Evolutionary conservation across 2,888 invertebrate species (phyloP).

Genomic region (Plagodis dolabraria): DNA sequence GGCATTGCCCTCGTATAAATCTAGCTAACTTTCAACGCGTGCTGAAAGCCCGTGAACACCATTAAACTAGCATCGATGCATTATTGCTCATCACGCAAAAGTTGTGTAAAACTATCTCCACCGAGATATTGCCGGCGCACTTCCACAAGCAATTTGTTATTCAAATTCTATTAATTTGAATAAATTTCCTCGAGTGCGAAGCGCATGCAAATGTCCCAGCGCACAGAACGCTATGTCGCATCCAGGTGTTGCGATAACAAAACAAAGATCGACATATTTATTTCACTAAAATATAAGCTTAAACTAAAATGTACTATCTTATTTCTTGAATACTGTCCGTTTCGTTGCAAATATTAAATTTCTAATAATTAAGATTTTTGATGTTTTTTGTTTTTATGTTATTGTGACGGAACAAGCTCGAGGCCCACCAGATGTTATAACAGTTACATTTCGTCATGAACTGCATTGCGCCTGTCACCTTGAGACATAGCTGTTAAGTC

Average conservation of each 20-base stretch:
- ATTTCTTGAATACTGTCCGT: too few relatives aligned
- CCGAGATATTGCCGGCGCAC: constrained; percentile 16
- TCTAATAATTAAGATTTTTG: too few relatives aligned
- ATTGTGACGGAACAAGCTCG: too few relatives aligned
- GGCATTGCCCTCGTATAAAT: constrained; percentile 6
- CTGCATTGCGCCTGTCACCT: too few relatives aligned
- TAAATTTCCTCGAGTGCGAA: constrained; percentile 45
- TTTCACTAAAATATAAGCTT: too few relatives aligned
- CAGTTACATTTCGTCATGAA: too few relatives aligned
- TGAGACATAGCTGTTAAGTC: too few relatives aligned
- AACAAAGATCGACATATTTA: not conserved
- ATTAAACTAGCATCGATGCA: constrained; percentile 15
- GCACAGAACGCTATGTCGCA: constrained; percentile 1
- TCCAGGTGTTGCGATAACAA: constrained; percentile 1
- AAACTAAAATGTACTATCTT: too few relatives aligned
- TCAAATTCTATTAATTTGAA: constrained; percentile 46
- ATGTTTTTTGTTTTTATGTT: too few relatives aligned
- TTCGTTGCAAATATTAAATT: too few relatives aligned
- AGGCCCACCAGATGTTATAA: too few relatives aligned
- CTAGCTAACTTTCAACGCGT: constrained; percentile 20
- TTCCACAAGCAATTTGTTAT: constrained; percentile 40
- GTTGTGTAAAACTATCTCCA: constrained; percentile 20
- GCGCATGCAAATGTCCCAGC: constrained; percentile 27
- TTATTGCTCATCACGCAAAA: constrained; percentile 24
- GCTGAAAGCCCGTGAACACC: constrained; percentile 1